phyloP scores from a whole-genome alignment of 2,113 vertebrate genomes.

The Amphiprion percula region DNA sequence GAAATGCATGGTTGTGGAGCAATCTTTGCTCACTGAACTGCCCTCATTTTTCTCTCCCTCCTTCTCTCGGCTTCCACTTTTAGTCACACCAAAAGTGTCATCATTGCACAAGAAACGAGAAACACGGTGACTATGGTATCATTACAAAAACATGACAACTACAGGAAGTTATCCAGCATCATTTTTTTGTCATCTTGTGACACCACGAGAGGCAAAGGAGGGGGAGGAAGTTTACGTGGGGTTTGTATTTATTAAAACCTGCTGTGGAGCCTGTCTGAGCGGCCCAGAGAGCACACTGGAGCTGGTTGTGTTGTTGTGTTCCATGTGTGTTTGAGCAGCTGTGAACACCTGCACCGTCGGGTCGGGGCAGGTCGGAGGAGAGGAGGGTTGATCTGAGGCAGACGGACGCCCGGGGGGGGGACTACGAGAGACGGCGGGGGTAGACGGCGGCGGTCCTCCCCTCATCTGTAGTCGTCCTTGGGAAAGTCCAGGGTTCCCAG shows the following conservation, averaged over 20 bases:
- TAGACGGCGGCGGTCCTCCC: constrained; percentile 52
- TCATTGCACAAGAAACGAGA: constrained; percentile 90
- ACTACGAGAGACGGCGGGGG: constrained; percentile 2
- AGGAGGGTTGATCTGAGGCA: constrained; percentile 46
- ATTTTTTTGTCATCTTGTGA: constrained; percentile 81
- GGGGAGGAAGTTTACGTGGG: constrained; percentile 31
- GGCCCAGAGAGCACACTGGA: constrained; percentile 45
- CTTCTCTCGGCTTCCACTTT: constrained; percentile 71
- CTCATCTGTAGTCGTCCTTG: constrained; percentile 99
- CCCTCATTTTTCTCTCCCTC: constrained; percentile 55
- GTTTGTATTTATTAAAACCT: constrained; percentile 55
- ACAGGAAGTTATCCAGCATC: constrained; percentile 88
- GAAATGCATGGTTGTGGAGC: constrained; percentile 69
- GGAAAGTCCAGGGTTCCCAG: constrained; percentile 94
- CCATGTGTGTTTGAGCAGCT: constrained; percentile 42
- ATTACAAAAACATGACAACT: constrained; percentile 85
- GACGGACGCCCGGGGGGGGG: constrained; percentile 21
- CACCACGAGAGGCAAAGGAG: constrained; percentile 74
- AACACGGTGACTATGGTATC: constrained; percentile 88
- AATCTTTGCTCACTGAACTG: constrained; percentile 49
- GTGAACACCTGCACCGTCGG: constrained; percentile 81
- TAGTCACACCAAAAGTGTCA: constrained; percentile 84
- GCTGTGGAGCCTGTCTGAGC: constrained; percentile 80
- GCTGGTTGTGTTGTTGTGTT: neutral
- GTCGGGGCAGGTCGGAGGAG: constrained; percentile 43